Evolutionary conservation across 2,797 vertebrate genomes (phyloP).

Genomic region (Pseudotriccus pelzelni): DNA sequence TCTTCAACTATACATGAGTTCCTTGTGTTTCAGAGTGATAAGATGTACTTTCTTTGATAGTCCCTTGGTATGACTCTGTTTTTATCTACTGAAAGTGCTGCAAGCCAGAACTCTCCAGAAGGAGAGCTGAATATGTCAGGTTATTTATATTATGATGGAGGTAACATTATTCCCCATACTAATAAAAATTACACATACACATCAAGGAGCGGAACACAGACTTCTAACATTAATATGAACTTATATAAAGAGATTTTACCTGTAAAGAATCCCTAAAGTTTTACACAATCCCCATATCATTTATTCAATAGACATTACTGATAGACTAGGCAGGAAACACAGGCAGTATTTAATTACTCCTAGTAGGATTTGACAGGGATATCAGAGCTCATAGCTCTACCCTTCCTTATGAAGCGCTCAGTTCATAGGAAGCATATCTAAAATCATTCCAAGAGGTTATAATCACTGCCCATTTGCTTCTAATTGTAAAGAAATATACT

Average conservation of each 20-base stretch:
- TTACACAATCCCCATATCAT: background rate
- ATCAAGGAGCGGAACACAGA: background rate
- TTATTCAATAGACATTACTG: background rate
- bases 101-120: background rate
- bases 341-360: background rate
- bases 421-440: background rate
- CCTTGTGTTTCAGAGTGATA: background rate
- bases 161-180: background rate
- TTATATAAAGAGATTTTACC: background rate
- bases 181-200: background rate
- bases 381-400: background rate
- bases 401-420: background rate
- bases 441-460: background rate
- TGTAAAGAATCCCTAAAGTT: background rate
- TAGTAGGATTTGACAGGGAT: background rate
- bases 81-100: slow-evolving; percentile 5
- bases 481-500: background rate
- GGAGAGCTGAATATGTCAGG: background rate
- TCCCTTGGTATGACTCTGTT: background rate
- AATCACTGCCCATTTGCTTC: background rate
- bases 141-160: background rate
- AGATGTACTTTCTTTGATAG: background rate
- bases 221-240: background rate
- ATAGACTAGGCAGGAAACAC: background rate
- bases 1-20: background rate